Evolutionary conservation across 2,888 invertebrate species (phyloP), one percentile per base, ranked within the genome.

Genomic region (Ischnura elegans): DNA sequence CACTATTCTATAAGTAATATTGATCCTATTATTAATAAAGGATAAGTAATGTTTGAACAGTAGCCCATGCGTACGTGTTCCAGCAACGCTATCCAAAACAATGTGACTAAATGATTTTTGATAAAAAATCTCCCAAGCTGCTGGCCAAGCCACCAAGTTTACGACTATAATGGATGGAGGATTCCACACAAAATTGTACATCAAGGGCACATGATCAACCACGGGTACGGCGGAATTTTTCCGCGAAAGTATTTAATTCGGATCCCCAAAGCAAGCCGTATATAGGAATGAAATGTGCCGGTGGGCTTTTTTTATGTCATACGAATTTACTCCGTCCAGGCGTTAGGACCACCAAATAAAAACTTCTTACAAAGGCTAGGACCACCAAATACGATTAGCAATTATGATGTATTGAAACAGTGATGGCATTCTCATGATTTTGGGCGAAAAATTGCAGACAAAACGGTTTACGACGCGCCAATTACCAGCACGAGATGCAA

Each of bases 401-500:
- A 76, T 76, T 29, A 76, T n/a, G 8, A 36, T 76, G 36, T 1
- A 8, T 10, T 16, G 29, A 25, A 61, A 61, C 16, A 29, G 36
- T 0, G 36, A 36, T 25, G 36, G n/a, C 3, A 76, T 36, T 0
- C 29, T 16, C 36, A 76, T 29, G 76, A 36, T 36, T 61, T 61
- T 25, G 1, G 76, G 36, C 29, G 13, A 29, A 76, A 76, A 76
- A 36, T 76, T 76, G 76, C 29, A 10, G 76, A 2, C 5, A 61
- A 61, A 61, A 61, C 25, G 61, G 25, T 61, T 61, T 61, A 61
- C 61, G 61, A 61, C 61, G 61, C 61, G 61, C n/a, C 61, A 61
- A 61, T 61, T 61, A 0, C 19, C 61, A n/a, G 19, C 25, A 19
- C 16, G 25, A 61, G 25, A 61, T 61, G 6, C 4, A 51, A 25